These are phyloP conservation scores for Crotalus tigris DNA, from an alignment of 2,113 vertebrate species.

Conservation along the genomic window DNA sequence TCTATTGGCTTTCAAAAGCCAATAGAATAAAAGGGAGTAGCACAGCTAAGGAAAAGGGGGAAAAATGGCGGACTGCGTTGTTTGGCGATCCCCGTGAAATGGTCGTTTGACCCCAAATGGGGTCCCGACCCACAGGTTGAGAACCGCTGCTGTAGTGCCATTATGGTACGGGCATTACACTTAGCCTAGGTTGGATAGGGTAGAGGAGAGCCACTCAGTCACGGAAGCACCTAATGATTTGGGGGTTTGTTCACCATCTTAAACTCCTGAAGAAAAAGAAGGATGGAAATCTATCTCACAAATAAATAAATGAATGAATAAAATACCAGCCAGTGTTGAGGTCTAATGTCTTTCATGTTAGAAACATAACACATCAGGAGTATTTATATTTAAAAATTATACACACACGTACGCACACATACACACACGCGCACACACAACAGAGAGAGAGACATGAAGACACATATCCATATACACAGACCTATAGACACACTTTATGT, in stretches of 20 bases:
- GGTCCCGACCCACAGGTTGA: no score
- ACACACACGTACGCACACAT: background rate
- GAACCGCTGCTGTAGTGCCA: background rate
- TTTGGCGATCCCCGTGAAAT: no score
- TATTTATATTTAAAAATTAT: no score
- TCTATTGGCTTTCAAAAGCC: no score
- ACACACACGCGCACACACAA: background rate
- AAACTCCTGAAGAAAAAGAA: background rate
- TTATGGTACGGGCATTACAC: background rate
- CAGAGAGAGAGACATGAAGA: background rate
- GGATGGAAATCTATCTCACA: background rate
- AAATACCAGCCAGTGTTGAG: background rate
- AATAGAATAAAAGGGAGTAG: no score
- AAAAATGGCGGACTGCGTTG: no score
- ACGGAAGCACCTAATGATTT: background rate
- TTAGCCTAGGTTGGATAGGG: background rate
- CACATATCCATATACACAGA: background rate
- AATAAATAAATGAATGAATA: background rate
- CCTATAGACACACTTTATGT: background rate
- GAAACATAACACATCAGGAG: background rate
- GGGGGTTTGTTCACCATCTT: background rate
- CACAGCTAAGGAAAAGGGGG: no score
- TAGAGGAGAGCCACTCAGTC: background rate
- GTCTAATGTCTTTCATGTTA: background rate
- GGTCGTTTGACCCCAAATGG: no score